These are phyloP conservation scores for Dicentrarchus labrax DNA, from an alignment of 2,113 vertebrate species.

Conservation along the genomic window DNA sequence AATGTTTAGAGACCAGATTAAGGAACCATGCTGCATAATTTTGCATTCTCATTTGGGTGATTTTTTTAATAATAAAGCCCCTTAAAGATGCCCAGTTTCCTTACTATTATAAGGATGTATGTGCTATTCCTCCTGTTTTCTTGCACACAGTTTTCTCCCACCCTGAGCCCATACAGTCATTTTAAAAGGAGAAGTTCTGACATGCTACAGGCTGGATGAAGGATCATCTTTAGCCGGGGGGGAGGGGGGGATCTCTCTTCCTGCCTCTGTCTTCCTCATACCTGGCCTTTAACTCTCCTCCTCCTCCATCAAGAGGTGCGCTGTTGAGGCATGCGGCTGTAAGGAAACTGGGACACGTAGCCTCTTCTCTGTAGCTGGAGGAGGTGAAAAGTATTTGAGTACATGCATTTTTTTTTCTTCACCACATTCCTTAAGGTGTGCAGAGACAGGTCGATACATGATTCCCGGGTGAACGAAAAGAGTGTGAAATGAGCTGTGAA, in stretches of 20 bases:
- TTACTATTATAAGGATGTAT: not conserved
- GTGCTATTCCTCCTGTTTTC: not conserved
- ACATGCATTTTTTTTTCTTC: not conserved
- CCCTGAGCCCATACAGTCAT: not conserved
- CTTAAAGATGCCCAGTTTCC: not conserved
- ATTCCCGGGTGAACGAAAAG: not conserved
- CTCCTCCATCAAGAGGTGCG: conserved; percentile 29
- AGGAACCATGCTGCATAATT: too few relatives aligned
- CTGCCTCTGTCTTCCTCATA: conserved; percentile 53
- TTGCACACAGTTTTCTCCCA: not conserved
- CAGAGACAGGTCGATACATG: conserved; percentile 61
- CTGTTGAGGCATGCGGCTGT: conserved; percentile 61
- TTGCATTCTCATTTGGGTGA: too few relatives aligned
- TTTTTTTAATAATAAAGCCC: not conserved
- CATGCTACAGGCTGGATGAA: conserved; percentile 17
- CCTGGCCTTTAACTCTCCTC: conserved; percentile 28
- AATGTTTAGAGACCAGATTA: too few relatives aligned
- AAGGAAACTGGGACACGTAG: conserved; percentile 36
- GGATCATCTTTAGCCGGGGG: conserved; percentile 22
- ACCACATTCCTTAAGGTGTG: conserved; percentile 59
- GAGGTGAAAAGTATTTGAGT: conserved; percentile 43
- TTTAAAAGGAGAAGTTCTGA: conserved; percentile 33
- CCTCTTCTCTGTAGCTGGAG: conserved; percentile 51
- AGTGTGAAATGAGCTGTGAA: conserved; percentile 7
- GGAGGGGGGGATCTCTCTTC: conserved; percentile 9